Evolutionary conservation across 2,113 vertebrate species (phyloP).

Genomic region (Clupea harengus): DNA sequence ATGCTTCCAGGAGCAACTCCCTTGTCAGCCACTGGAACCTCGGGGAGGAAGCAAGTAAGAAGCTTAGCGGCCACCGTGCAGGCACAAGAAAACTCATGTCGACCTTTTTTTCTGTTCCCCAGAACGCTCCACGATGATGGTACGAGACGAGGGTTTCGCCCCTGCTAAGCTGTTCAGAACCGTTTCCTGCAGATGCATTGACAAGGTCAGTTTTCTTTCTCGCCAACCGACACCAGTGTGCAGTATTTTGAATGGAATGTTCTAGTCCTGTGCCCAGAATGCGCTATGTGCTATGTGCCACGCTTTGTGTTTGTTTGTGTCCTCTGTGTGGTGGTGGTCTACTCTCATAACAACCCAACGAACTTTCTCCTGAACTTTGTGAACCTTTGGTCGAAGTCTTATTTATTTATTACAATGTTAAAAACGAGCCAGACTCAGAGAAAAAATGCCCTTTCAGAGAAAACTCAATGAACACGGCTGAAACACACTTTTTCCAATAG

Average conservation of each 20-base stretch:
- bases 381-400: not conserved
- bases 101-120: not conserved
- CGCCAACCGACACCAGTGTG: not conserved
- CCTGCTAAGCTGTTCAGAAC: not conserved
- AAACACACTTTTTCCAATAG: not conserved
- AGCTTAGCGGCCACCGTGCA: not conserved
- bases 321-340: not conserved
- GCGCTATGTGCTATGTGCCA: not conserved
- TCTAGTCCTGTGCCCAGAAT: not conserved
- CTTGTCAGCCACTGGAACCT: conserved; percentile 11
- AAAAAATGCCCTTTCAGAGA: conserved; percentile 9
- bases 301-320: not conserved
- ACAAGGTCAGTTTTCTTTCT: not conserved
- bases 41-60: not conserved
- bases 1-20: conserved; percentile 35
- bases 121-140: not conserved
- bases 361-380: not conserved
- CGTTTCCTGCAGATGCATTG: not conserved
- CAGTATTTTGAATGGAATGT: not conserved
- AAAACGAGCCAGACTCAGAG: not conserved
- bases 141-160: not conserved
- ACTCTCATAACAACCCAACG: not conserved
- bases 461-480: conserved; percentile 31
- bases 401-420: not conserved
- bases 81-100: not conserved